Percentiles rank a stretch among this genome's conserved stretches.
phyloP scores from a whole-genome alignment of 2,888 invertebrate species.

The Polylopha cassiicola region DNA sequence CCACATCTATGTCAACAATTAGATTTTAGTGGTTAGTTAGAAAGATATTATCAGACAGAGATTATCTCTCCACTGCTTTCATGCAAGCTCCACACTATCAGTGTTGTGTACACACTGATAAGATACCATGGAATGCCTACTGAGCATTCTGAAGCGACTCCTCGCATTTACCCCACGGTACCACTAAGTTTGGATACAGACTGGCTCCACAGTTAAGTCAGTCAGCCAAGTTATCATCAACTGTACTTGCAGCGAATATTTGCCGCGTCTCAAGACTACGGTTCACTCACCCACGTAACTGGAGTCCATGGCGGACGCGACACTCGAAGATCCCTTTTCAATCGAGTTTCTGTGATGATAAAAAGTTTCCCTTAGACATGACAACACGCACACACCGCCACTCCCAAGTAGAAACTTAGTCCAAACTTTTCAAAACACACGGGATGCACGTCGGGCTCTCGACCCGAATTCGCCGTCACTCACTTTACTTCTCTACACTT shows the following conservation, averaged over 20 bases:
- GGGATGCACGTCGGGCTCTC: constrained; percentile 10
- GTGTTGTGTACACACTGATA: constrained; percentile 20
- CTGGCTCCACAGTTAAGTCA: no score
- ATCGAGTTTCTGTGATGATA: constrained; percentile 48
- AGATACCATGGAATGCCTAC: constrained; percentile 10
- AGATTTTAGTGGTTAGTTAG: constrained; percentile 5
- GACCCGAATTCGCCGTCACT: constrained; percentile 8
- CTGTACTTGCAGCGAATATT: no score
- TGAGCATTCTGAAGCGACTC: no score
- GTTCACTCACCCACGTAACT: constrained; percentile 60
- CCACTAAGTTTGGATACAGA: no score
- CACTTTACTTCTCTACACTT: constrained; percentile 28
- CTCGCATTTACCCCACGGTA: no score
- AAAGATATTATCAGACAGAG: constrained; percentile 10
- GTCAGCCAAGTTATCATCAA: no score
- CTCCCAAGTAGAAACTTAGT: constrained; percentile 48
- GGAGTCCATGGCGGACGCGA: constrained; percentile 51
- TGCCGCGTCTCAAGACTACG: constrained; percentile 17
- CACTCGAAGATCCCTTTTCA: constrained; percentile 34
- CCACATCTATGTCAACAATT: constrained; percentile 7
- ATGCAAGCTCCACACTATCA: constrained; percentile 9
- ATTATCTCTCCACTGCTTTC: constrained; percentile 13
- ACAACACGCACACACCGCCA: constrained; percentile 55
- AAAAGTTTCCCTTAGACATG: constrained; percentile 61
- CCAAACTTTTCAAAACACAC: constrained; percentile 46